Evolutionary conservation across 2,797 vertebrate species (phyloP), one percentile per base, ranked within the genome.

Genomic region (Alectoris magna): DNA sequence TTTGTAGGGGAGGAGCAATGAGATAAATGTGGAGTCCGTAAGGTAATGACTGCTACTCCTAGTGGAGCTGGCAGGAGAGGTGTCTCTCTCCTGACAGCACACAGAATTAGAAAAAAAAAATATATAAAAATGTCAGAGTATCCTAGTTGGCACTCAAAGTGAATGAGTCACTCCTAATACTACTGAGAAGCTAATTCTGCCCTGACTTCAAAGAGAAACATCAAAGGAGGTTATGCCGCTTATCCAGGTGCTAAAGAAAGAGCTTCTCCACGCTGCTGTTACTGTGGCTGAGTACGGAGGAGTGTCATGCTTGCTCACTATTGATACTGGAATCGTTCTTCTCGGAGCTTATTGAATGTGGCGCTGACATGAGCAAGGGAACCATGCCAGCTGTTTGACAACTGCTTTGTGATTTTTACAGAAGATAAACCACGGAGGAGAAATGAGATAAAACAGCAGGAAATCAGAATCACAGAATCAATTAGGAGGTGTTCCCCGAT

Each of bases 191-290:
- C 44, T 70, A 66, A 71, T 78, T 77, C 84, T 90, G 55, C 67
- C 59, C 85, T 81, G 68, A 59, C 93, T 95, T 95, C 94, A 86
- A 95, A 96, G 90, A 23, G 66, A 84, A 91, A 88, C 84, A 81
- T 94, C 88, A 82, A 71, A 93, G 91, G 55, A 72, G 11, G 46
- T 41, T 63, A 84, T 81, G 31, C 68, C 78, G 62, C 80, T 46
- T 51, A 53, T 74, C 74, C 67, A 49, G 82, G 83, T 87, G 71
- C 90, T 90, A n/a, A 87, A 79, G 60, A 74, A 94, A 92, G 80
- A 93, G 79, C 76, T 92, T 84, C 93, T 89, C 62, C 23, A 7
- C 59, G 44, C 14, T 1, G 3, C 21, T 26, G 66, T 62, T 62
- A 11, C 51, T 77, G 34, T 29, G 70, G 48, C n/a, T 49, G 62